Conservation (phyloP, 30 jellyfish, hydroid and myxozoan genomes). For the Turritopsis dohrnii region DNA sequence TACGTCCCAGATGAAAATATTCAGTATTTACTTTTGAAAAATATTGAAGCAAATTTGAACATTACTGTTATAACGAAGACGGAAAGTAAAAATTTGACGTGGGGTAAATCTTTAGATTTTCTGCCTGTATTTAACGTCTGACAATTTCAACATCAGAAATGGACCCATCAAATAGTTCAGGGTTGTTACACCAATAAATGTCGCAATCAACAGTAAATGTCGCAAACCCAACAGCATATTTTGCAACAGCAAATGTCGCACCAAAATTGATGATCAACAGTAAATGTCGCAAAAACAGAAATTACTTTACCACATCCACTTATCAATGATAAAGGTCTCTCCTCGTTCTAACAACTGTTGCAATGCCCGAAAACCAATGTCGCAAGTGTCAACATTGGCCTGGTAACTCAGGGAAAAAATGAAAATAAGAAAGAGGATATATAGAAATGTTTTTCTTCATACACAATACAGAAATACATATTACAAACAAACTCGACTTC, state of each 20-base stretch:
- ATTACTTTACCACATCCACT: not conserved
- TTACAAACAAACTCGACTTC: constrained; percentile 3
- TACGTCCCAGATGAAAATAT: no score
- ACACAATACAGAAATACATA: constrained; percentile 5
- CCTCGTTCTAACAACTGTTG: no score
- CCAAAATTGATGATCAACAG: constrained; percentile 10
- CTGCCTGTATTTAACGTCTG: no score
- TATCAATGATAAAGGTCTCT: not conserved
- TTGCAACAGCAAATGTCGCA: constrained; percentile 20
- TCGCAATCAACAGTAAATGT: constrained; percentile 18
- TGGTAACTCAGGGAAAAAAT: not conserved
- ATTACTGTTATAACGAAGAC: no score
- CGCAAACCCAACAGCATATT: constrained; percentile 12
- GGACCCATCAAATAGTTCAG: no score
- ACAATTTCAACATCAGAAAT: no score
- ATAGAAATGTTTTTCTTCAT: not conserved
- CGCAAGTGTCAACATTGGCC: not conserved
- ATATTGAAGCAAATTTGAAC: no score
- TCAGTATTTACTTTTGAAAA: no score
- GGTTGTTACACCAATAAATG: constrained; percentile 1
- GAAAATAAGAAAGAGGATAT: not conserved
- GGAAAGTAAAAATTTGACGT: no score
- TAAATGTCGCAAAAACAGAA: constrained; percentile 7
- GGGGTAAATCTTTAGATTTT: no score
- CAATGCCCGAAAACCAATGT: not conserved